Conservation (phyloP, 2,797 vertebrate species). For the Peromyscus melanophrys region DNA sequence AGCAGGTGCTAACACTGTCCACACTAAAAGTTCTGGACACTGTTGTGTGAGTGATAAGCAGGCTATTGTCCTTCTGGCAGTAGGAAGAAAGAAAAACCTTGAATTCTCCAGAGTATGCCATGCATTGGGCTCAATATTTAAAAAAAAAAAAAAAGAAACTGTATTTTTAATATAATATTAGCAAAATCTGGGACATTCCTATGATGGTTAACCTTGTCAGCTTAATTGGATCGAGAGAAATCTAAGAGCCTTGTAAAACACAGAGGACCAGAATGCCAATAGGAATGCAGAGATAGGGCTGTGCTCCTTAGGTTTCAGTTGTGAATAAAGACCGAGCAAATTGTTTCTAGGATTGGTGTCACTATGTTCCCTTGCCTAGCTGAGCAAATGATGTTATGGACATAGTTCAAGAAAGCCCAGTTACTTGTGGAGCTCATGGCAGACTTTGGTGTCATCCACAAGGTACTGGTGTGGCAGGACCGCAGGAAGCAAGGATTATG, state of each 20-base stretch:
- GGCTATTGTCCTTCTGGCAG: background rate
- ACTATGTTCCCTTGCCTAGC: too few relatives aligned
- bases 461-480: background rate
- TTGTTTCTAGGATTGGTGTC: background rate
- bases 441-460: background rate
- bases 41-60: fast-evolving
- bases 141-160: background rate
- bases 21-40: background rate
- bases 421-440: too few relatives aligned
- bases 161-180: background rate
- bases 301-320: background rate
- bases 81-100: background rate
- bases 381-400: too few relatives aligned
- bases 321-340: background rate
- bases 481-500: background rate
- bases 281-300: background rate
- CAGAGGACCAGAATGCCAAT: background rate
- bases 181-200: background rate
- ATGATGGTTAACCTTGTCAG: background rate
- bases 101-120: background rate
- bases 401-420: background rate
- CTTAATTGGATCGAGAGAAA: background rate
- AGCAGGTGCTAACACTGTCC: too few relatives aligned
- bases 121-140: background rate
- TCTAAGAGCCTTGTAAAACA: background rate